Base-by-base conservation (phyloP, 2,113 vertebrate genomes). In the Rhodinocichla rosea region DNA sequence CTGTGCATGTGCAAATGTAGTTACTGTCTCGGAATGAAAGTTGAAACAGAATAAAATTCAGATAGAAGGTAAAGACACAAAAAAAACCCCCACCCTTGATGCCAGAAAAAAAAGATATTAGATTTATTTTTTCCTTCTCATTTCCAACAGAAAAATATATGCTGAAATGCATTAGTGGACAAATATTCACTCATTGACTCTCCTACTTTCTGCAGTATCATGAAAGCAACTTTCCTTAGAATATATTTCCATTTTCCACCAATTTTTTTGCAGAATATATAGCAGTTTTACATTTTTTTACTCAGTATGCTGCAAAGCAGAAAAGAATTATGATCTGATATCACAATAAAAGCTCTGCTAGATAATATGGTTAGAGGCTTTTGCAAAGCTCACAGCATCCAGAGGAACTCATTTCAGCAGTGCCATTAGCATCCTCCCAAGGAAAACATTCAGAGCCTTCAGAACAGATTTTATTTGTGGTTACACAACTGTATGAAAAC, bases 61-160 rank as follows among this genome's bases (percentile, higher is more conserved):
- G 18, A 21, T 45, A 32, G 13, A 87, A 76, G 21, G 59, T 70
- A 35, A 12, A 49, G 24, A 57, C 9, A 69, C 5, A 74, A 67
- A 57, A 40, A 10, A 4, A 0, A 0, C 4, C 3, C 14, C 11
- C 14, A 45, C 4, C 2, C 4, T 4, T 44, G 8, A 40, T 73
- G 6, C 26, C 47, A 84, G n/a, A 23, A 75, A 68, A 50, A 69
- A 60, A 28, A 24, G 3, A 33, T 3, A 4, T 62, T 21, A 50
- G 3, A 52, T 64, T 50, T 75, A 6, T n/a, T 79, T 56, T 85
- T 81, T 67, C n/a, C 9, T 45, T 78, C 35, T 91, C 2, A 45
- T 70, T 92, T 64, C 20, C 53, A 73, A 35, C 14, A 79, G 56
- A 71, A 87, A 77, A 91, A 75, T 56, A 53, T 13, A 28, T 53